Base-by-base conservation (phyloP, 2,888 invertebrate species). In the Cyclophora punctaria region DNA sequence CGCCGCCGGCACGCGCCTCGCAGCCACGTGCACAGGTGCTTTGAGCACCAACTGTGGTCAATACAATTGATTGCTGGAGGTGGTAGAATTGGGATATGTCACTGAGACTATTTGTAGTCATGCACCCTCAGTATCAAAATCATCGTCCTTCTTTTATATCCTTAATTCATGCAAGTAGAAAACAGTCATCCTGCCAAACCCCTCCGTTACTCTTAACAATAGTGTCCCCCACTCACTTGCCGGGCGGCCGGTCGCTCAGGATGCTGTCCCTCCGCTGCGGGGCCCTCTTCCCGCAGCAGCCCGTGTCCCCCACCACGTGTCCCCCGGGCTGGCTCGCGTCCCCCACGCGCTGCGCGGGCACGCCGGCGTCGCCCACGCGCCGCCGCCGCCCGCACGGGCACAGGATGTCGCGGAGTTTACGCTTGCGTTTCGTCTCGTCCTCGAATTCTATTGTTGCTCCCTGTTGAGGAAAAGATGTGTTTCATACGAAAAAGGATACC, bases 181-280 rank as follows among this genome's bases (percentile, higher is more conserved):
- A 20, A 20, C 20, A 20, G 20, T 20, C 20, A 20, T 20, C 20
- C 20, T 20, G 2, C 20, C 20, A 20, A 20, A 20, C 20, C 20
- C 20, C 20, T 20, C 20, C 20, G 20, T 20, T 20, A 20, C 20
- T 20, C 20, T 20, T 20, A 20, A 20, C 20, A 20, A 20, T 20
- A 20, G 20, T 20, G 20, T 20, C 20, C 20, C 20, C 20, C 43
- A 72, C 78, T 75, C 34, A 87, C 87, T 73, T 73, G 3, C 76
- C 62, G 3, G 87, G 80, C 40, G 84, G 75, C 7, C 88, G 75
- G 53, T 87, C 90, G 57, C 90, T 90, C 41, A 89, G 63, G 66
- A 83, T 90, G 66, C 90, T 92, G 69, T 90, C 92, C 33, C 88
- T 80, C 64, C 87, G 83, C 58, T 83, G 90, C 0, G 78, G 78